These are phyloP conservation scores for Ianthella basta DNA, from an alignment of 37 sponge, comb jelly and placozoan genomes.

Conservation along the genomic window DNA sequence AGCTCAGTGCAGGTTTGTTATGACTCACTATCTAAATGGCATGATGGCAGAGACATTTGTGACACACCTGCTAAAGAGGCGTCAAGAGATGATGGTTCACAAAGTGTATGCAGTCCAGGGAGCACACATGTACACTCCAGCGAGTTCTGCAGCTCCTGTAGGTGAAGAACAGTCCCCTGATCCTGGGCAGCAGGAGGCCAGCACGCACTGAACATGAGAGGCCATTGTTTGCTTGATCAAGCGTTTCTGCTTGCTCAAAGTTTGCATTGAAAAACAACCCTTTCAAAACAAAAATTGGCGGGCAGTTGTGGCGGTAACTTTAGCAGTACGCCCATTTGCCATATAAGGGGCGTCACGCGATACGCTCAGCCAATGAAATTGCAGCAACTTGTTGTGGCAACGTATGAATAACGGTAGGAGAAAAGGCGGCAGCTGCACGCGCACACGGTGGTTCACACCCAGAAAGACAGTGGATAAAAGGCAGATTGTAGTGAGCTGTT, in stretches of 20 bases:
- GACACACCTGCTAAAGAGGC: slow-evolving; percentile 6
- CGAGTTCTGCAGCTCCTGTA: too few species aligned
- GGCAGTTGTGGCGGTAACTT: neutral
- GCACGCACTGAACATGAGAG: too few species aligned
- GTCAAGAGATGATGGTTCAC: neutral
- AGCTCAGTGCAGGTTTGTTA: slow-evolving; percentile 2
- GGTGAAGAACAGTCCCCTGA: too few species aligned
- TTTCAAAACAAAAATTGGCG: slow-evolving; percentile 32
- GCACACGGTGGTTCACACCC: too few species aligned
- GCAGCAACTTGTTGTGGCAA: neutral
- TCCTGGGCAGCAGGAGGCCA: too few species aligned
- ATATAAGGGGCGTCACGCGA: slow-evolving; percentile 12
- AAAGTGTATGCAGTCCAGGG: neutral
- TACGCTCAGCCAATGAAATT: neutral
- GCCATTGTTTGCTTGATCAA: too few species aligned
- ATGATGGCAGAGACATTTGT: neutral
- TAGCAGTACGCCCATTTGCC: neutral
- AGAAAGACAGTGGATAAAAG: neutral
- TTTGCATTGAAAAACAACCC: slow-evolving; percentile 8
- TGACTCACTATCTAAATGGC: neutral
- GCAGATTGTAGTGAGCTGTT: neutral
- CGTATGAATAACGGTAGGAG: slow-evolving; percentile 12
- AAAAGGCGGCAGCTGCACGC: slow-evolving; percentile 25
- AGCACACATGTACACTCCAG: slow-evolving; percentile 3
- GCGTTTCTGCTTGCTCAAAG: too few species aligned